Evolutionary conservation across 2,113 vertebrate species (phyloP).

Genomic region (Nothocercus julius): DNA sequence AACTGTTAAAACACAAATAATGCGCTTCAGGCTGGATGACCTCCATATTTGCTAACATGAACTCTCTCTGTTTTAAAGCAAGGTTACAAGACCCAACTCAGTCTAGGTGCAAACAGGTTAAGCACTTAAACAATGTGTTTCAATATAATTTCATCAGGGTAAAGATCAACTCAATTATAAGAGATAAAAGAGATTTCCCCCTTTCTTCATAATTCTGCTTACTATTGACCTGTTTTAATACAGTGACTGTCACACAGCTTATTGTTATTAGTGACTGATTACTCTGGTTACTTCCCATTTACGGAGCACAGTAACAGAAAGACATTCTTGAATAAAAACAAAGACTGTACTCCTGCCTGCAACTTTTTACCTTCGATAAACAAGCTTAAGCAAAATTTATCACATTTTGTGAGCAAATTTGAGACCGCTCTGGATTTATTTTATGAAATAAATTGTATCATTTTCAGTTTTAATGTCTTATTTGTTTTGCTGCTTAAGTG

Average conservation of each 20-base stretch:
- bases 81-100: conserved; percentile 68
- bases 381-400: conserved; percentile 24
- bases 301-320: neutral
- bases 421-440: neutral
- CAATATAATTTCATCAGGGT: conserved; percentile 60
- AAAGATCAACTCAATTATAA: conserved; percentile 67
- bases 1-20: conserved; percentile 76
- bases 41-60: conserved; percentile 76
- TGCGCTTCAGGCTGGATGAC: conserved; percentile 62
- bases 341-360: neutral
- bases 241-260: neutral
- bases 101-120: conserved; percentile 68
- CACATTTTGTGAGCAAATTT: neutral
- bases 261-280: neutral
- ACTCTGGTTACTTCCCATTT: neutral
- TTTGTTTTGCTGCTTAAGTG: neutral
- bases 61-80: conserved; percentile 52
- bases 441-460: neutral
- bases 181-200: conserved; percentile 47
- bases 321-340: neutral
- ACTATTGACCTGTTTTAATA: conserved; percentile 40
- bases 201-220: conserved; percentile 48
- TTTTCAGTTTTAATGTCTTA: conserved; percentile 8
- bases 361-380: neutral
- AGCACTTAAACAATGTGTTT: conserved; percentile 57